phyloP scores from a whole-genome alignment of 2,888 invertebrate genomes.

The Entomobrya multifasciata region DNA sequence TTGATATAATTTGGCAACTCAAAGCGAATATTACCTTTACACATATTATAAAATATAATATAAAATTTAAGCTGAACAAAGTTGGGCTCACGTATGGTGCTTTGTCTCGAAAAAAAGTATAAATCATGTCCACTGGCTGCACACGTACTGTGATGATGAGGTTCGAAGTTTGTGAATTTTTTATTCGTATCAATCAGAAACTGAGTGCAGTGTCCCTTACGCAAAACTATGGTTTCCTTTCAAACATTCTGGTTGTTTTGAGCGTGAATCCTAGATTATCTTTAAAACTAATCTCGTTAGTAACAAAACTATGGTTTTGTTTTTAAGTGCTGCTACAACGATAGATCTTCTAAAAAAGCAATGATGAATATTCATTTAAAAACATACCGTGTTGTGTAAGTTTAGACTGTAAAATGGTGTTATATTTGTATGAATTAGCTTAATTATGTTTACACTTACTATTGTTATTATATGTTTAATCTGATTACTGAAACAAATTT shows the following conservation, averaged over 20 bases:
- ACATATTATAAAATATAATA: not conserved
- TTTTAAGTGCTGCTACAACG: not conserved
- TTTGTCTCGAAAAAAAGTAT: conserved; percentile 16
- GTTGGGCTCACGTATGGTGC: conserved; percentile 31
- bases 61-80: not conserved
- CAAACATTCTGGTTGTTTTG: not conserved
- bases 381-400: not conserved
- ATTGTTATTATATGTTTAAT: too few species aligned
- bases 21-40: conserved; percentile 22
- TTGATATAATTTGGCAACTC: conserved; percentile 41
- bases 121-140: conserved; percentile 31
- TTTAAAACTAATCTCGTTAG: not conserved
- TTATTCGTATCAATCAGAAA: not conserved
- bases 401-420: too few species aligned
- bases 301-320: not conserved
- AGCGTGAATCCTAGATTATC: not conserved
- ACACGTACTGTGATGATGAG: conserved; percentile 52
- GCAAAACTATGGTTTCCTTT: not conserved
- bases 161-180: conserved; percentile 2
- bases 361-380: too few species aligned
- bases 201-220: not conserved
- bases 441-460: too few species aligned
- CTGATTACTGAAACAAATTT: too few species aligned
- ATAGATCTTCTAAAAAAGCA: not conserved
- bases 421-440: too few species aligned